Conservation (phyloP, 2,113 vertebrate genomes). For the Hemichromis elongatus region DNA sequence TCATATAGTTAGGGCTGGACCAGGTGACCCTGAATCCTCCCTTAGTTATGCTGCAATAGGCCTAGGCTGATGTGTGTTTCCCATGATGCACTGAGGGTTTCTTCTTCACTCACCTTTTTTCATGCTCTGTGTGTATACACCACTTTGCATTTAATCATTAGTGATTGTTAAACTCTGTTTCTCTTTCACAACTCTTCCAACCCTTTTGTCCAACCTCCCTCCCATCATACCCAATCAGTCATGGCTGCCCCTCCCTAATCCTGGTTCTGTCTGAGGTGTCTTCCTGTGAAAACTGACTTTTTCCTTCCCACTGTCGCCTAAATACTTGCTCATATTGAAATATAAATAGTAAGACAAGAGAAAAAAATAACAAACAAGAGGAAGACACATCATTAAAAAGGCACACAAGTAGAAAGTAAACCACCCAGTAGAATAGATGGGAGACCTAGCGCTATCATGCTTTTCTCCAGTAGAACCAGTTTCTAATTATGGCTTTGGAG, state of each 20-base stretch:
- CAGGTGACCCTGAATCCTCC: not conserved
- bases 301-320: not conserved
- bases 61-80: not conserved
- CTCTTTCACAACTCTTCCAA: not conserved
- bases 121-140: not conserved
- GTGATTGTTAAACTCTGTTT: not conserved
- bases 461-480: not conserved
- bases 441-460: not conserved
- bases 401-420: not conserved
- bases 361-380: not conserved
- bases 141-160: not conserved
- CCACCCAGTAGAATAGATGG: not conserved
- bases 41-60: not conserved
- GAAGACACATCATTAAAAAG: not conserved
- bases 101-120: not conserved
- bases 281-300: not conserved
- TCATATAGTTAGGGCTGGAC: not conserved
- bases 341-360: not conserved
- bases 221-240: not conserved
- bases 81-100: rapidly evolving
- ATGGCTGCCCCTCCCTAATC: rapidly evolving
- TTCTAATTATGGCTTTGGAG: not conserved
- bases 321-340: not conserved
- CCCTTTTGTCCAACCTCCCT: not conserved
- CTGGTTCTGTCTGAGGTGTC: rapidly evolving